Evolutionary conservation across 2,888 invertebrate species (phyloP), one percentile per base, ranked within the genome.

Genomic region (Tetranychus truncatus): DNA sequence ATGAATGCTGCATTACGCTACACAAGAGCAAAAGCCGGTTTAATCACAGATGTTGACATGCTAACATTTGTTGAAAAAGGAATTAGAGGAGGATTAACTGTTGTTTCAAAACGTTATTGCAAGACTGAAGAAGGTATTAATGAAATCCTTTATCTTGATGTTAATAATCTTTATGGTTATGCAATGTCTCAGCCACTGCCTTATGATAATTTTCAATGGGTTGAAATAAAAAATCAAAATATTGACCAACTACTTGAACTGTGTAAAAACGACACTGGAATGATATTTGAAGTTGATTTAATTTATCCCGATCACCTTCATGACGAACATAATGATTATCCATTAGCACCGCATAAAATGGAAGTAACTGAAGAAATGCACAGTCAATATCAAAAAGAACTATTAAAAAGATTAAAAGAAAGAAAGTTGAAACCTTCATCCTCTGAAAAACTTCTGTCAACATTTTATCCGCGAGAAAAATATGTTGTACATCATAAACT

Each of bases 151-250:
- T 72, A 74, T 34, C 15, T 74, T 5, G 45, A 71, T 24, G 65
- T 6, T 75, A 67, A 73, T 66, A 55, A 55, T 3, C 15, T 55
- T 15, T 55, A 55, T 2, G 55, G 55, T 3, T 55, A 55, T 55
- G 55, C 76, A 9, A 72, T 77, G 74, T 20, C 66, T 0, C 72
- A 76, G 24, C 45, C n/a, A n/a, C n/a, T n/a, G n/a, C n/a, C n/a
- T n/a, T n/a, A n/a, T n/a, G n/a, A n/a, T n/a, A n/a, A n/a, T n/a
- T n/a, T n/a, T n/a, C n/a, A n/a, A n/a, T n/a, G n/a, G n/a, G n/a
- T n/a, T n/a, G n/a, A n/a, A n/a, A n/a, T n/a, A n/a, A n/a, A n/a
- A n/a, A n/a, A n/a, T n/a, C n/a, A n/a, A n/a, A n/a, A n/a, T n/a
- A n/a, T n/a, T n/a, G n/a, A n/a, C n/a, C n/a, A n/a, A n/a, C n/a